These are phyloP conservation scores for Ginglymostoma cirratum DNA, from an alignment of 2,113 vertebrate species.

Conservation along the genomic window DNA sequence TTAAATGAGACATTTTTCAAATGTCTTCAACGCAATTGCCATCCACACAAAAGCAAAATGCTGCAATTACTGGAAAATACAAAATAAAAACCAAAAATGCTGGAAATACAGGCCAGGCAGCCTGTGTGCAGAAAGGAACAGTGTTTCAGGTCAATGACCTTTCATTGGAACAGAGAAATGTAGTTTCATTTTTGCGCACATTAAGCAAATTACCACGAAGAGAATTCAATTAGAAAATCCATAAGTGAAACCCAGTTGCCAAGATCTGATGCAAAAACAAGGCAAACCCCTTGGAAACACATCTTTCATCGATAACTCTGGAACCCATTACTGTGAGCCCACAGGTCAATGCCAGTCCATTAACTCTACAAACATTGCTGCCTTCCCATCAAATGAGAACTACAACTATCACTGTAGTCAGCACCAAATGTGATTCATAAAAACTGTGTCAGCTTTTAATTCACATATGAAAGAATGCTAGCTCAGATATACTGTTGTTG, in stretches of 20 bases:
- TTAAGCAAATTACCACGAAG: neutral
- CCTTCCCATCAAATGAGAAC: neutral
- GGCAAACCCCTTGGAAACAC: neutral
- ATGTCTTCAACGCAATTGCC: neutral
- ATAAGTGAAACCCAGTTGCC: neutral
- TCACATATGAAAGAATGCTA: neutral
- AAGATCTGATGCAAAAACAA: neutral
- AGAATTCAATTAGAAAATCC: neutral
- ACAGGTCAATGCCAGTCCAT: neutral
- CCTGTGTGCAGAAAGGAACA: neutral
- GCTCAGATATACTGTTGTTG: constrained; percentile 32
- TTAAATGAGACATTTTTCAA: neutral
- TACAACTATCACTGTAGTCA: neutral
- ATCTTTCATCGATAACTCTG: neutral
- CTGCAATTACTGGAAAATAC: neutral
- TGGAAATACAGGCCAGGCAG: neutral
- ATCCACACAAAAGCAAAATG: neutral
- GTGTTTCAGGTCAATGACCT: neutral
- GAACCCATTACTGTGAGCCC: neutral
- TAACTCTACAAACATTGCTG: neutral
- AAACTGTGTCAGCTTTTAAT: constrained; percentile 29
- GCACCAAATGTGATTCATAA: constrained; percentile 11
- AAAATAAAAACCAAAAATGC: neutral
- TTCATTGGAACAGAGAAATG: neutral
- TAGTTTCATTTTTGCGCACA: neutral